These are phyloP conservation scores for Lophochroa leadbeateri DNA, from an alignment of 2,113 vertebrate genomes.

Conservation along the genomic window DNA sequence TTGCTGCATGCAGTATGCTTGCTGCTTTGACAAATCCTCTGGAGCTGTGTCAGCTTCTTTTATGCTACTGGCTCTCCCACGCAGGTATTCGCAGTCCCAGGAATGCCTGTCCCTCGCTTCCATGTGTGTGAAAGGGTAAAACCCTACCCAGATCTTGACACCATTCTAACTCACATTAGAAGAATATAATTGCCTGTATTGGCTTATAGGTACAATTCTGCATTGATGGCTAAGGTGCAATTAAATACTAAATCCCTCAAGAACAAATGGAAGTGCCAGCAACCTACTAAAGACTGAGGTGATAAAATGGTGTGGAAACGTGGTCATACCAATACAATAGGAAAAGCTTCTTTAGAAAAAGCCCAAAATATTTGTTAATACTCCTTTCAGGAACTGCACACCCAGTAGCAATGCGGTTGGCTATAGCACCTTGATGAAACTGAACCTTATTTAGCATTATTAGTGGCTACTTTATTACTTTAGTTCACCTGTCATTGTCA, in stretches of 20 bases:
- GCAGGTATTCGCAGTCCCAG: neutral
- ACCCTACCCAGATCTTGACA: neutral
- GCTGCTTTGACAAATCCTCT: neutral
- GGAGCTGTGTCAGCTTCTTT: slow-evolving; percentile 13
- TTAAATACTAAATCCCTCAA: neutral
- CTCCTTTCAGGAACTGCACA: neutral
- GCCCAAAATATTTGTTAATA: neutral
- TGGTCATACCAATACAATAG: neutral
- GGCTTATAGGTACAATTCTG: neutral
- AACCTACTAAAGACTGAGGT: neutral
- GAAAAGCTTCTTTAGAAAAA: neutral
- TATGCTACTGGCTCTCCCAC: neutral
- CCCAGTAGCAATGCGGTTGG: neutral
- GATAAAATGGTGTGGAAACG: neutral
- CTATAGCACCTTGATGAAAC: neutral
- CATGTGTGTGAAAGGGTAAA: neutral
- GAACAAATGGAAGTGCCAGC: neutral
- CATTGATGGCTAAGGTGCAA: neutral
- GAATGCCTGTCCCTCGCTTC: neutral
- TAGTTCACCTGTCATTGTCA: neutral
- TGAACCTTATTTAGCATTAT: neutral
- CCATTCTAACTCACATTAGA: neutral
- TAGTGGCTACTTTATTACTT: neutral
- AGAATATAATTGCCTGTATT: rapidly evolving
- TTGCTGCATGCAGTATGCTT: neutral